Percentiles rank a stretch among this genome's conserved stretches.
These are phyloP conservation scores for Ictalurus punctatus DNA, from an alignment of 2,113 vertebrate species.

Conservation along the genomic window DNA sequence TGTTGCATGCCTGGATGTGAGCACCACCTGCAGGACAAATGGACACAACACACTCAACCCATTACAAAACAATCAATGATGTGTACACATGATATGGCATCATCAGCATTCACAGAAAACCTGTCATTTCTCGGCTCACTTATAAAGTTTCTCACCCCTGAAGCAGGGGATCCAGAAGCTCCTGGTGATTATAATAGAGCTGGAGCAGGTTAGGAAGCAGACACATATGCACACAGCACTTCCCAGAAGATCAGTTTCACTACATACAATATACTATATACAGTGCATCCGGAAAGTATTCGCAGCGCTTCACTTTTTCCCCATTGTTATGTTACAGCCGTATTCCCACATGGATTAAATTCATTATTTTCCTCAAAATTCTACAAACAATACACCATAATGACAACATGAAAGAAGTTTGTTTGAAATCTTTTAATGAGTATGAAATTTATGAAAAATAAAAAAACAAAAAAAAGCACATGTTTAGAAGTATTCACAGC, in stretches of 20 bases:
- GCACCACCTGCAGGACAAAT: constrained; percentile 82
- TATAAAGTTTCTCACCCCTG: constrained; percentile 74
- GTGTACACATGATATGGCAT: neutral
- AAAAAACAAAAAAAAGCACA: too few species aligned
- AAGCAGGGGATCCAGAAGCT: constrained; percentile 79
- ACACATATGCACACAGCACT: constrained; percentile 85
- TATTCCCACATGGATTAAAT: too few species aligned
- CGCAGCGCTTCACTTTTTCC: too few species aligned
- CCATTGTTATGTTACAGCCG: too few species aligned
- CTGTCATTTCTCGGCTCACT: neutral
- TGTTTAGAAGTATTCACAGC: too few species aligned
- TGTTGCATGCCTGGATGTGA: constrained; percentile 77
- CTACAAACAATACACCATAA: too few species aligned
- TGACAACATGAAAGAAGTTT: too few species aligned
- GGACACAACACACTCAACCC: neutral
- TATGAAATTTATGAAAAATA: too few species aligned
- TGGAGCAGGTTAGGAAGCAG: constrained; percentile 89
- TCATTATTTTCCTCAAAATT: too few species aligned
- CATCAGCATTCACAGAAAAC: neutral
- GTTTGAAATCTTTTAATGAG: too few species aligned
- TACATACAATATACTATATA: neutral
- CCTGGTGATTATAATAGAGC: constrained; percentile 82
- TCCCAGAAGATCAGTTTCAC: constrained; percentile 70
- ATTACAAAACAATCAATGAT: neutral
- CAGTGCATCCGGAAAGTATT: too few species aligned